Percentiles rank a stretch among this genome's conserved stretches.
Evolutionary conservation across 2,113 vertebrate species (phyloP).

Genomic region (Phyllostomus hastatus): DNA sequence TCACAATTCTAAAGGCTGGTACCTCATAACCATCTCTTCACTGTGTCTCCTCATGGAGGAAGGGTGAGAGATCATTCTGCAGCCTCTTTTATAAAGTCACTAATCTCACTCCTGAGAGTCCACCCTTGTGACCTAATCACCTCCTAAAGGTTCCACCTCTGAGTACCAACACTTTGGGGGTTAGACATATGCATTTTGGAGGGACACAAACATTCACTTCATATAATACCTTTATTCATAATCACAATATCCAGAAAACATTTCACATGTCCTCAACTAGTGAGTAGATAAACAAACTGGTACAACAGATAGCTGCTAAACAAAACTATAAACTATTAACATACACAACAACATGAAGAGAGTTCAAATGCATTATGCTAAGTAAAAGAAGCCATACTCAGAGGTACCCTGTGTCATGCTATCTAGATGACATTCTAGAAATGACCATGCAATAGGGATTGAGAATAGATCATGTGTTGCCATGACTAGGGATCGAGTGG

Average conservation of each 20-base stretch:
- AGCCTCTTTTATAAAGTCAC: not conserved
- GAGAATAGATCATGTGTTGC: not conserved
- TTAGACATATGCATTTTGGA: not conserved
- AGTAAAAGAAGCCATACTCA: not conserved
- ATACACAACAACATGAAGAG: accelerated
- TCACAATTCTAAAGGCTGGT: not conserved
- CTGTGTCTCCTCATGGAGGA: accelerated
- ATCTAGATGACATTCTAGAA: not conserved
- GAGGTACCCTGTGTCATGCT: accelerated
- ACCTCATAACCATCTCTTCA: not conserved
- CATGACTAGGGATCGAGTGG: not conserved
- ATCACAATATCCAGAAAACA: not conserved
- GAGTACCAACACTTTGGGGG: not conserved
- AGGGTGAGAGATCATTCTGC: not conserved
- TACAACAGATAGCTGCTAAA: not conserved
- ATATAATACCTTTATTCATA: not conserved
- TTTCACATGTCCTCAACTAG: not conserved
- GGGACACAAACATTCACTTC: not conserved
- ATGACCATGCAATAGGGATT: too few species aligned
- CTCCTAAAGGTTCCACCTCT: not conserved
- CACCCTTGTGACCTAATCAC: too few species aligned
- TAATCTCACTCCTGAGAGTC: not conserved
- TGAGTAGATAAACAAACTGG: not conserved
- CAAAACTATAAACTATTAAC: accelerated
- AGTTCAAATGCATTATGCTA: too few species aligned